Conservation (phyloP, 2,113 vertebrate species). For the Globicephala melas region DNA sequence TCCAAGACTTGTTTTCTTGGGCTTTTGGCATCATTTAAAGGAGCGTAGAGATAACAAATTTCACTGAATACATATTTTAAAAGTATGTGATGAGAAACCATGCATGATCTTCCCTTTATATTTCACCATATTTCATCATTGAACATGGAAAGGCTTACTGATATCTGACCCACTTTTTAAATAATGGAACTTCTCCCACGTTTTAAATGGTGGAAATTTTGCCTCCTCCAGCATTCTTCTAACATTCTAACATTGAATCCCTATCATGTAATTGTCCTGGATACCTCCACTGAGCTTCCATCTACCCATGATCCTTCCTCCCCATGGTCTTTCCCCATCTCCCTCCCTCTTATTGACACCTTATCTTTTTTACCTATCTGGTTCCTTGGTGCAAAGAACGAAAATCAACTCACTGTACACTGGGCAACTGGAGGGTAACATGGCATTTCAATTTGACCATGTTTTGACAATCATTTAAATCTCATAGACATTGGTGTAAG, state of each 20-base stretch:
- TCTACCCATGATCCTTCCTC: not conserved
- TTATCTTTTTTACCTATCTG: not conserved
- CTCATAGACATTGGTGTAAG: accelerated
- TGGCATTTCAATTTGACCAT: not conserved
- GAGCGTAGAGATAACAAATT: not conserved
- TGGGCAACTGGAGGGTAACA: not conserved
- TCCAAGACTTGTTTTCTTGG: not conserved
- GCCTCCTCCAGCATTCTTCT: not conserved
- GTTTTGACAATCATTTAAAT: not conserved
- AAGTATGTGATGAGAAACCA: not conserved
- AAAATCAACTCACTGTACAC: not conserved
- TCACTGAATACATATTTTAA: not conserved
- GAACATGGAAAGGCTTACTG: not conserved
- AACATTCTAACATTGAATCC: not conserved
- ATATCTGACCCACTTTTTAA: not conserved
- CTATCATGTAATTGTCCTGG: not conserved
- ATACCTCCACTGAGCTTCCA: not conserved
- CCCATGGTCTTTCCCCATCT: not conserved
- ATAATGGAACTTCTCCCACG: not conserved
- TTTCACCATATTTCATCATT: not conserved
- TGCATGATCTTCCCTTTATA: not conserved
- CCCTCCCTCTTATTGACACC: not conserved
- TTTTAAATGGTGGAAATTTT: not conserved
- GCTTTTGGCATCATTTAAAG: not conserved
- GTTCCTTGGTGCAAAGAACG: not conserved